Evolutionary conservation across 2,113 vertebrate species (phyloP), one percentile per base, ranked within the genome.

Genomic region (Pandion haliaetus): DNA sequence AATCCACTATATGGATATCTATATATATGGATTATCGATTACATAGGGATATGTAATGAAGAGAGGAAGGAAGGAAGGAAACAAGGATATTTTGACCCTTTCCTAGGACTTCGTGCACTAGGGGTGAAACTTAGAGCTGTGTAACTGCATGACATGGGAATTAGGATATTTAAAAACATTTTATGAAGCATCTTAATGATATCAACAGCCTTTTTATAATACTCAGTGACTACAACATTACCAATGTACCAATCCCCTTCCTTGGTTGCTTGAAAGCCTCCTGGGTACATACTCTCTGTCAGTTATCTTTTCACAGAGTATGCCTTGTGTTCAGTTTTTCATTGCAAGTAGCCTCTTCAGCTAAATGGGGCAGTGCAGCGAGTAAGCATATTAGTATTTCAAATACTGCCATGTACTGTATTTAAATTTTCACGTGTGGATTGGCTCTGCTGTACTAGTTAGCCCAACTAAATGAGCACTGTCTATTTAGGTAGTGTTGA

Each of bases 401-500:
- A 45, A 23, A 58, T 63, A 32, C 21, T 89, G 32, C 49, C 45
- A 10, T 1, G 54, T 31, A 55, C 31, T 66, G 29, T 87, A 50
- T 96, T 90, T 93, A 58, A 77, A 58, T 69, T 45, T 52, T 54
- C 28, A 7, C 20, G 15, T 79, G 65, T 0, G 0, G 11, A 14
- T 82, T 92, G 44, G 61, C 57, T 95, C 18, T 80, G n/a, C 89
- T 69, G 34, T 50, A 13, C 78, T 87, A 67, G n/a, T 58, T 97
- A 82, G 83, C 52, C 63, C 1, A 3, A 52, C 93, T 77, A 95
- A 94, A 90, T 83, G 89, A 94, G 67, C 76, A 88, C 82, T 90
- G 45, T 91, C 67, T 96, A 20, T 83, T 96, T 95, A 90, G 84
- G 84, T 63, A 73, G 45, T 89, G 84, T 94, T 96, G 94, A 95